Evolutionary conservation across 2,113 vertebrate species (phyloP).

Genomic region (Riparia riparia): DNA sequence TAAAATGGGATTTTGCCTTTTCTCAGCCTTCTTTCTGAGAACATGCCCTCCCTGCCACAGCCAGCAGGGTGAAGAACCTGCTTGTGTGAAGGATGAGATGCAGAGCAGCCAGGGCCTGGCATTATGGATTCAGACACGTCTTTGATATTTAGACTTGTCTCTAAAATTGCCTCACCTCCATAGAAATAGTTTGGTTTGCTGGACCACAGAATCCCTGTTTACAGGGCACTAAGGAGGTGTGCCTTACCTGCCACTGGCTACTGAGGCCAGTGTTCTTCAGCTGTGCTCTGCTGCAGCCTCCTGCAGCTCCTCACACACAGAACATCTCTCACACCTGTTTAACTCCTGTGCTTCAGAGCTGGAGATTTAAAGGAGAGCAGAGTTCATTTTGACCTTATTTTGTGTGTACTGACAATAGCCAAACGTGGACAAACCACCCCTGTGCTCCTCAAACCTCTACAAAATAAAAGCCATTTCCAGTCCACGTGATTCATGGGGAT

Average conservation of each 20-base stretch:
- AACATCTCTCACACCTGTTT: neutral
- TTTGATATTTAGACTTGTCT: neutral
- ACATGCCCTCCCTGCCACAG: neutral
- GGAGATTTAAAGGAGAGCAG: neutral
- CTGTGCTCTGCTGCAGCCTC: neutral
- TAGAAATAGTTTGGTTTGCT: neutral
- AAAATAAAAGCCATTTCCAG: neutral
- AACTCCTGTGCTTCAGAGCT: neutral
- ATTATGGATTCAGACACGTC: fast-evolving
- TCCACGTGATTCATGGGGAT: fast-evolving
- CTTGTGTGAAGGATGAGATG: neutral
- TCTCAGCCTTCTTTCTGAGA: neutral
- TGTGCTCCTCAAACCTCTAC: neutral
- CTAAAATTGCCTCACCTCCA: neutral
- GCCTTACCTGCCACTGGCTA: neutral
- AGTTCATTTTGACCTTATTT: neutral
- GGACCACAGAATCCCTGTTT: neutral
- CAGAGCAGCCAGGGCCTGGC: neutral
- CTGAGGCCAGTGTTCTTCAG: neutral
- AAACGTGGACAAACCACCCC: neutral
- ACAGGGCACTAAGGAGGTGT: neutral
- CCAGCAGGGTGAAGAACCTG: neutral
- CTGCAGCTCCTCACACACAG: neutral
- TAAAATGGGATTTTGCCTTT: neutral
- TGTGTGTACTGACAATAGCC: neutral